Conservation (phyloP, 2,113 vertebrate genomes). For the Pelvicachromis taeniatus region DNA sequence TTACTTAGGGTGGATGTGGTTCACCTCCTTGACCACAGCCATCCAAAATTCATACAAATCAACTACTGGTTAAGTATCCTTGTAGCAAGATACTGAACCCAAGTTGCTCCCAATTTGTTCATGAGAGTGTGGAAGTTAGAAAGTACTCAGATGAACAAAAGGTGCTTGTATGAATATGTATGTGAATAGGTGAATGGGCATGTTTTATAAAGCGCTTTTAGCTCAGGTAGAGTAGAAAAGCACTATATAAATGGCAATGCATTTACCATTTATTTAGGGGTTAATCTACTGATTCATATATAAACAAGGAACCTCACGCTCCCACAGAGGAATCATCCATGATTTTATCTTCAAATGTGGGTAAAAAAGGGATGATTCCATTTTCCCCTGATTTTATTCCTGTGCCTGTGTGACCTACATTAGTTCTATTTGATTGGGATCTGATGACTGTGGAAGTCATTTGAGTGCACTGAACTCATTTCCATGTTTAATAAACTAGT, state of each 20-base stretch:
- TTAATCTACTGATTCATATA: background rate
- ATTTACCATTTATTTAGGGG: background rate
- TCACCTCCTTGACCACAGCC: background rate
- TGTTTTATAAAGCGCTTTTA: background rate
- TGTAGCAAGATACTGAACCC: background rate
- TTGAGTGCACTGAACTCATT: background rate
- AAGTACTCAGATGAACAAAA: background rate
- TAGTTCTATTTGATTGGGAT: background rate
- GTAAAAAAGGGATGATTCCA: background rate
- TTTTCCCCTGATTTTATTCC: background rate
- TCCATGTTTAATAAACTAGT: background rate
- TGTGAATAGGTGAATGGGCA: background rate
- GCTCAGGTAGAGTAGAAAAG: background rate
- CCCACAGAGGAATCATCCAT: background rate
- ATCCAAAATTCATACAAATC: background rate
- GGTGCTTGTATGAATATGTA: background rate
- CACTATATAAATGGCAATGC: background rate
- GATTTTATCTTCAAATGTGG: background rate
- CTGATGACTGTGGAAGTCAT: background rate
- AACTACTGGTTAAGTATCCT: background rate
- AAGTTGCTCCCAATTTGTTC: background rate
- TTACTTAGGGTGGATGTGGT: background rate
- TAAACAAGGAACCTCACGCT: background rate
- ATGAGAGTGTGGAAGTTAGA: background rate
- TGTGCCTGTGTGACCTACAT: background rate